A percentile compares a stretch with the other conserved stretches of the same genome.
Evolutionary conservation across 2,888 invertebrate species (phyloP).

Genomic region (Ornithoptera alexandrae): DNA sequence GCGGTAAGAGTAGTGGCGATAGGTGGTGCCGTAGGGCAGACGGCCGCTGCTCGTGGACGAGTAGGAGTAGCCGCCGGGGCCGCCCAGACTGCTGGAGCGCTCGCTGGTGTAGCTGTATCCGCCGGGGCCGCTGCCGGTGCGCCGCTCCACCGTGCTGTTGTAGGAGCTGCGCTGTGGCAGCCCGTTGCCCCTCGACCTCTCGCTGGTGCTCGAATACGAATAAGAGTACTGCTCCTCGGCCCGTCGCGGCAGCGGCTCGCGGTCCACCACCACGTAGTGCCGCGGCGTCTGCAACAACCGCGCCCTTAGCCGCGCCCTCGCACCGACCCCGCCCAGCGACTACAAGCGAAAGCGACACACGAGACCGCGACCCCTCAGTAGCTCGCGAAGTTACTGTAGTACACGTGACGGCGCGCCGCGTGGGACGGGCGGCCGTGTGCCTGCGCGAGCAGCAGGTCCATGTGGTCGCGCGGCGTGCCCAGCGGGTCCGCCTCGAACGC

Average conservation of each 20-base stretch:
- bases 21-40: constrained; percentile 89
- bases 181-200: constrained; percentile 68
- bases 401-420: constrained; percentile 71
- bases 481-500: constrained; percentile 80
- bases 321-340: constrained; percentile 57
- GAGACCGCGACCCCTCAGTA: constrained; percentile 56
- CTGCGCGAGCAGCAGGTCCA: constrained; percentile 83
- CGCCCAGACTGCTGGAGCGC: constrained; percentile 85
- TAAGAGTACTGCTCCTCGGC: constrained; percentile 93
- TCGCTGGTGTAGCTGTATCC: constrained; percentile 89
- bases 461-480: constrained; percentile 81
- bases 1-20: constrained; percentile 93
- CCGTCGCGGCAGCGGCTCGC: constrained; percentile 84
- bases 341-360: constrained; percentile 75
- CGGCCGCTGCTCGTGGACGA: constrained; percentile 88
- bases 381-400: constrained; percentile 77
- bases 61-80: constrained; percentile 92
- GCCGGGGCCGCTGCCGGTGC: constrained; percentile 85
- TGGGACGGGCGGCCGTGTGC: constrained; percentile 79
- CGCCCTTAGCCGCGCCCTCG: constrained; percentile 61
- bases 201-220: constrained; percentile 85
- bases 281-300: constrained; percentile 90
- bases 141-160: constrained; percentile 84
- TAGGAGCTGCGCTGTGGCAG: constrained; percentile 84
- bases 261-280: constrained; percentile 92